Evolutionary conservation across 2,888 invertebrate species (phyloP), one percentile per base, ranked within the genome.

Genomic region (Exocentrus adspersus): DNA sequence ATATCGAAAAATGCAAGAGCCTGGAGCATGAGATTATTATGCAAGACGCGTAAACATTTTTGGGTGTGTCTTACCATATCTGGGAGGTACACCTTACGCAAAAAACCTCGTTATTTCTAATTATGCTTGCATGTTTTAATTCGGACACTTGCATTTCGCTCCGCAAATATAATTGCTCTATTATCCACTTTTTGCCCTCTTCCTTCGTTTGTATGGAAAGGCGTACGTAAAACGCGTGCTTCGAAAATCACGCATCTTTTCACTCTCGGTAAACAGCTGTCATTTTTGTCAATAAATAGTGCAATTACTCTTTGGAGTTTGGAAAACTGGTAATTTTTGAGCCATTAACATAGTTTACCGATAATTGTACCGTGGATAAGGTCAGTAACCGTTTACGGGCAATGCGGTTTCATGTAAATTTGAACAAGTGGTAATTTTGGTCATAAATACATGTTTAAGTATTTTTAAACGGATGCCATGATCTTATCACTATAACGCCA

Each of bases 161-260:
- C 7, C 41, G 10, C 24, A 21, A 52, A 20, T 37, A 7, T 41
- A 52, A 53, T 53, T 53, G 53, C 53, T 53, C 32, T 24, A 53
- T 53, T 53, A 53, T 21, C 19, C 7, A 10, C 19, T 24, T 53
- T 52, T 52, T 53, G 7, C 37, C 9, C 16, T 21, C 24, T 41
- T 20, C 6, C 14, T 21, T 14, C 48, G 46, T 46, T 20, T 17
- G 48, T 48, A 28, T n/a, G 24, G 1, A 53, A 4, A 24, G 53
- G 41, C 53, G 32, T 53, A 53, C 53, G 53, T 53, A 53, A 53
- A 14, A 53, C 53, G 53, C 53, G 53, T 53, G 53, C 53, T 53
- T 53, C 20, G 16, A 14, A 52, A 41, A 53, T 53, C 53, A 53
- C 53, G 53, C 53, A 53, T 9, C 28, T 12, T n/a, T 21, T 53